Evolutionary conservation across 2,113 vertebrate species (phyloP), one percentile per base, ranked within the genome.

Genomic region (Bolborhynchus lineola): DNA sequence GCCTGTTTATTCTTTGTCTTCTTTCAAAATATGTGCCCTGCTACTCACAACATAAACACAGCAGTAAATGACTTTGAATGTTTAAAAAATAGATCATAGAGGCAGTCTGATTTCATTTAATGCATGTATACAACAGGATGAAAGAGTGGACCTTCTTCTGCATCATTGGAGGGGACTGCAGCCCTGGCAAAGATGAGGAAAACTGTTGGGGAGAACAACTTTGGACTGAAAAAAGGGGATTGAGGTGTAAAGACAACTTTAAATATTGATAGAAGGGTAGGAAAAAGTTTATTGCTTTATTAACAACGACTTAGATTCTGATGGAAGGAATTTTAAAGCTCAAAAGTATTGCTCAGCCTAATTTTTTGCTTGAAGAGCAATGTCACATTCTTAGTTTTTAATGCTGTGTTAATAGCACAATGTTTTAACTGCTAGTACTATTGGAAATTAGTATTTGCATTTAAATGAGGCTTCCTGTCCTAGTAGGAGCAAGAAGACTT

Each of bases 31-130:
- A 92, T 47, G 67, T 82, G 11, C 72, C 64, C 76, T 88, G 33
- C 82, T 93, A 91, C 68, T 93, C 71, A 65, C 37, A 55, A 67
- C 83, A 92, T 74, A 94, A 93, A 88, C 26, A 60, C 44, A 90
- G 65, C 39, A 46, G 33, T 94, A 96, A 95, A 88, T 85, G 94
- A 94, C 86, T 85, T 77, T 44, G 62, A 91, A 84, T 81, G 86
- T 46, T 91, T 90, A 93, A 85, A 91, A 91, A 97, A 96, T 90
- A 90, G 59, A 12, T 82, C 82, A 75, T 88, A 91, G 94, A 92
- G 93, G 74, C 78, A 78, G 37, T 67, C 46, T 75, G 82, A 93
- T 93, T 84, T 95, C 60, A 80, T 50, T 90, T 97, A 96, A 82
- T 93, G 82, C 15, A 26, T 68, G 19, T 55, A 35, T n/a, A 81